Conservation (phyloP, 1,140 invertebrate species). For the Polyergus mexicanus region DNA sequence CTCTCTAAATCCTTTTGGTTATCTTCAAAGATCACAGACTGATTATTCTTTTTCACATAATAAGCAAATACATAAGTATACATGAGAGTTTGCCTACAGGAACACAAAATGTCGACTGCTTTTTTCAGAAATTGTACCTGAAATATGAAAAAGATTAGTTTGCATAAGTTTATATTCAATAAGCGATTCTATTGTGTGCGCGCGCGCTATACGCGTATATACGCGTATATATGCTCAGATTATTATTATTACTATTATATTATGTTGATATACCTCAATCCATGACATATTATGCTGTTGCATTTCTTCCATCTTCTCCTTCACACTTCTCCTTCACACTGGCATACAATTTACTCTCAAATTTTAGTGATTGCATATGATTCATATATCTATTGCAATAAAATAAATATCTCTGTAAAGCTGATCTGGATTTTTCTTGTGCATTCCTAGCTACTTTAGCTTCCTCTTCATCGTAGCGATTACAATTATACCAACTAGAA, state of each 20-base stretch:
- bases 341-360: slow-evolving; percentile 98
- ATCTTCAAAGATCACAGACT: slow-evolving; percentile 99
- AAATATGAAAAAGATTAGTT: slow-evolving; percentile 54
- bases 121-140: slow-evolving; percentile 98
- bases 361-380: slow-evolving; percentile 99
- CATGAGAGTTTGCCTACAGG: slow-evolving; percentile 99
- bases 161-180: neutral
- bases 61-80: slow-evolving; percentile 99
- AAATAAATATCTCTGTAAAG: slow-evolving; percentile 97
- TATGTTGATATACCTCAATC: slow-evolving; percentile 94
- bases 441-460: slow-evolving; percentile 98
- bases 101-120: slow-evolving; percentile 98
- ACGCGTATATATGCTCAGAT: too few relatives aligned
- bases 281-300: slow-evolving; percentile 99
- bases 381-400: slow-evolving; percentile 99
- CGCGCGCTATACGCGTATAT: too few relatives aligned
- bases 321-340: slow-evolving; percentile 97
- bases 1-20: slow-evolving; percentile 99
- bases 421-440: slow-evolving; percentile 97
- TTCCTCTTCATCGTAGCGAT: slow-evolving; percentile 98
- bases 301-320: slow-evolving; percentile 99
- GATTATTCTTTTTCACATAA: slow-evolving; percentile 99
- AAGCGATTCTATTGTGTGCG: neutral
- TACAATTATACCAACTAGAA: slow-evolving; percentile 99
- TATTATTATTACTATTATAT: neutral